Percentiles rank a stretch among this genome's conserved stretches.
phyloP scores from a whole-genome alignment of 2,888 invertebrate genomes.

The Nebria brevicollis region DNA sequence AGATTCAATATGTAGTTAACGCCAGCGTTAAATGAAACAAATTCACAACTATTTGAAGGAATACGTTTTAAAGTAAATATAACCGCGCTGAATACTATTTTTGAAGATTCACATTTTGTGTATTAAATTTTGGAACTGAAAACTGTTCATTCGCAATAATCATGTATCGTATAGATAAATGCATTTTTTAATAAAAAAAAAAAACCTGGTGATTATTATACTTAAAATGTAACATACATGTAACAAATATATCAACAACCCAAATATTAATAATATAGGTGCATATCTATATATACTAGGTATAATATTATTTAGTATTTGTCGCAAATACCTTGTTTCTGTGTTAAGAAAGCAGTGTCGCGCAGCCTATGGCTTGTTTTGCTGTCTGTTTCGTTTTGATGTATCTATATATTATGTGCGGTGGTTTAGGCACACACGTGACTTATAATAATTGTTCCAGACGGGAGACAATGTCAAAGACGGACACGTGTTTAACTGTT shows the following conservation, averaged over 20 bases:
- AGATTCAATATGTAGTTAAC: too few species aligned
- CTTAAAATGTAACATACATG: constrained; percentile 2
- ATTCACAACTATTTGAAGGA: too few species aligned
- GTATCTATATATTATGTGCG: constrained; percentile 37
- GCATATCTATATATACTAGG: neutral
- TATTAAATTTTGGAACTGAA: neutral
- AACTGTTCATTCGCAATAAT: neutral
- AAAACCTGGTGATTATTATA: neutral
- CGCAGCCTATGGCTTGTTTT: constrained; percentile 13
- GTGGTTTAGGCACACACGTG: constrained; percentile 48
- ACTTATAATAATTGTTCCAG: constrained; percentile 46
- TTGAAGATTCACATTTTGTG: too few species aligned
- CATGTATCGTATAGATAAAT: neutral
- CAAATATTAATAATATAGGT: constrained; percentile 24
- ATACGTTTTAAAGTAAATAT: too few species aligned
- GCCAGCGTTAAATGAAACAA: too few species aligned
- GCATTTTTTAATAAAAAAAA: neutral
- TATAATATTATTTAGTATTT: constrained; percentile 30
- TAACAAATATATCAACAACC: constrained; percentile 44
- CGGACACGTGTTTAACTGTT: constrained; percentile 12
- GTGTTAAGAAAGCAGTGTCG: constrained; percentile 39
- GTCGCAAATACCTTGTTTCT: constrained; percentile 45
- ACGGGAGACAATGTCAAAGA: constrained; percentile 34
- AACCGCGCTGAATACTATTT: too few species aligned
- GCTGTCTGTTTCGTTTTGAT: constrained; percentile 2